These are phyloP conservation scores for Eleginops maclovinus DNA, from an alignment of 2,113 vertebrate genomes.

Conservation along the genomic window DNA sequence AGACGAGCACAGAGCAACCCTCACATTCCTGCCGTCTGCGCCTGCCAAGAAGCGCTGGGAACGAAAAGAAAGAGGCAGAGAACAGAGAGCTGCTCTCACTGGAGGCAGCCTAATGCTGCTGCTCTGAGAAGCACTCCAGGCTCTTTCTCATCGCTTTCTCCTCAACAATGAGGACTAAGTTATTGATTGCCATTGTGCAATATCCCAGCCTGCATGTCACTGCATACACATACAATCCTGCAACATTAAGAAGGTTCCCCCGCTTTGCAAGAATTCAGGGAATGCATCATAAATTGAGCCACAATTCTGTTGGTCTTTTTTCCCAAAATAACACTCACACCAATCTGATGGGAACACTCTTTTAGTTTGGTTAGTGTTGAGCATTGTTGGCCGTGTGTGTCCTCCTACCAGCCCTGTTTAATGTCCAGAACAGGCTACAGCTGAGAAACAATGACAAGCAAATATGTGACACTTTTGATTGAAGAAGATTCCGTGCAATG, in stretches of 20 bases:
- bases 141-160: conserved; percentile 52
- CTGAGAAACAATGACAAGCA: conserved; percentile 34
- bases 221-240: conserved; percentile 21
- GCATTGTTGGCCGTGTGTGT: conserved; percentile 66
- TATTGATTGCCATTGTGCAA: conserved; percentile 49
- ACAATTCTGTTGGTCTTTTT: conserved; percentile 17
- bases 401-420: conserved; percentile 35
- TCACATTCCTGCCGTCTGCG: conserved; percentile 75
- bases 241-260: conserved; percentile 14
- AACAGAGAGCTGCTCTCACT: conserved; percentile 73
- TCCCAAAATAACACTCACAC: not conserved
- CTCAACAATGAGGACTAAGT: conserved; percentile 37
- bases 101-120: conserved; percentile 59
- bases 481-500: not conserved
- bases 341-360: conserved; percentile 52
- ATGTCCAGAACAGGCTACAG: conserved; percentile 51
- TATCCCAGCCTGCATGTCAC: conserved; percentile 6
- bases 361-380: conserved; percentile 40
- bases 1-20: conserved; percentile 66
- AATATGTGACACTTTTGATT: conserved; percentile 19
- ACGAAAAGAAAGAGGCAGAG: conserved; percentile 66
- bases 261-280: conserved; percentile 43
- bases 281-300: conserved; percentile 58
- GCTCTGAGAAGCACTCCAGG: conserved; percentile 47
- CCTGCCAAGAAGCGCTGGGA: conserved; percentile 79